Evolutionary conservation across 2,113 vertebrate genomes (phyloP), one percentile per base, ranked within the genome.

Genomic region (Gopherus evgoodei): DNA sequence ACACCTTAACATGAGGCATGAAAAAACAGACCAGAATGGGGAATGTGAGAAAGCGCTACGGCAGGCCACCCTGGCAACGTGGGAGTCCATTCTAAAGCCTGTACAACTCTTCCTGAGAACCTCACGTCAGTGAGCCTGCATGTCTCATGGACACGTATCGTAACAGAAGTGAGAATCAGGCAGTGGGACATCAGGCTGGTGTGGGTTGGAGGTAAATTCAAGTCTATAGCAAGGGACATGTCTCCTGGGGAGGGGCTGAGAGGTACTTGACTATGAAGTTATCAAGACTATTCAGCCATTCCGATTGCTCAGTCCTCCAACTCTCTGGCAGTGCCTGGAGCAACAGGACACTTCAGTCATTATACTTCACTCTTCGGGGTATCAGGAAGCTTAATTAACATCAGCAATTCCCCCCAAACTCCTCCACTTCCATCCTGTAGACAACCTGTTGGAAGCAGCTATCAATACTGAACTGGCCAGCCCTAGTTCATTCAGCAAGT

Each of bases 351-450:
- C 78, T 84, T 81, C 85, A 83, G 83, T 85, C 84, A 83, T 87
- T 85, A 85, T 35, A 57, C 78, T 47, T 83, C 81, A 47, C 49
- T 93, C 92, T 90, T 69, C 1, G 17, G 76, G 24, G 90, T 85
- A 90, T 89, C 8, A 44, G 89, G 91, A 31, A 85, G 78, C 75
- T 93, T 94, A 94, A 95, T 92, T 93, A 95, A 95, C 93, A 93
- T 90, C 75, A 88, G 81, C 84, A 89, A 91, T 83, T 65, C 69
- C 86, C 90, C 54, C 89, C 91, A 87, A 16, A 19, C 7, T n/a
- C 84, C 81, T 91, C 57, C 83, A 52, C 78, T 94, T 87, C 91
- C 65, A 89, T 95, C 42, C 75, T 81, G 85, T 38, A 92, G 94
- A 56, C 0, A 86, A 38, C 8, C 65, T 38, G 19, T 72, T 38